Evolutionary conservation across 64 coral and sea anemone species (phyloP).

Genomic region (Montipora cactus): DNA sequence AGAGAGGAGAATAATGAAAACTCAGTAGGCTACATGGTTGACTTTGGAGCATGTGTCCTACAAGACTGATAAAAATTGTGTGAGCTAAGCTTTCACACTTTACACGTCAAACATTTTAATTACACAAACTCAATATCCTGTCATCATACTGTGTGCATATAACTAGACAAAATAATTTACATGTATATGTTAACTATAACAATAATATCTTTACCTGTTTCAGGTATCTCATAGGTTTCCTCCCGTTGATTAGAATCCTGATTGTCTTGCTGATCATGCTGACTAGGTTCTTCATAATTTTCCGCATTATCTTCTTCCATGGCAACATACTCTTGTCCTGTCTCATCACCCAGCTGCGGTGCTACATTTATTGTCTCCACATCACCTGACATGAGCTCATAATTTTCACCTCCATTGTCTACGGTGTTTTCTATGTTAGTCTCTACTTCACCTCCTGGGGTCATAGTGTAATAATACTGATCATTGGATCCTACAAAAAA

Average conservation of each 20-base stretch:
- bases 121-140: too few species aligned
- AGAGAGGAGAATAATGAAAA: too few species aligned
- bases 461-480: neutral
- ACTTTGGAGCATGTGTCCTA: too few species aligned
- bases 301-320: neutral
- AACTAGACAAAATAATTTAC: too few species aligned
- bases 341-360: neutral
- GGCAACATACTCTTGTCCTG: neutral
- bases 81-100: too few species aligned
- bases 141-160: too few species aligned
- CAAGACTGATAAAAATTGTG: too few species aligned
- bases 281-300: constrained; percentile 47
- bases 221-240: constrained; percentile 14
- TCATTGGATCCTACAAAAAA: neutral
- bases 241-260: constrained; percentile 14
- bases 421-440: neutral
- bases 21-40: too few species aligned
- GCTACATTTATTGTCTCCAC: neutral
- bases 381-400: constrained; percentile 13
- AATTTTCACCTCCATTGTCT: constrained; percentile 4
- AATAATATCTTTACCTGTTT: neutral
- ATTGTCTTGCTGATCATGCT: neutral
- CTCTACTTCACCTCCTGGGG: neutral
- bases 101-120: too few species aligned
- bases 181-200: too few species aligned